Percentiles rank a stretch among this genome's conserved stretches.
Evolutionary conservation across 2,797 vertebrate genomes (phyloP).

Genomic region (Micrastur ruficollis): DNA sequence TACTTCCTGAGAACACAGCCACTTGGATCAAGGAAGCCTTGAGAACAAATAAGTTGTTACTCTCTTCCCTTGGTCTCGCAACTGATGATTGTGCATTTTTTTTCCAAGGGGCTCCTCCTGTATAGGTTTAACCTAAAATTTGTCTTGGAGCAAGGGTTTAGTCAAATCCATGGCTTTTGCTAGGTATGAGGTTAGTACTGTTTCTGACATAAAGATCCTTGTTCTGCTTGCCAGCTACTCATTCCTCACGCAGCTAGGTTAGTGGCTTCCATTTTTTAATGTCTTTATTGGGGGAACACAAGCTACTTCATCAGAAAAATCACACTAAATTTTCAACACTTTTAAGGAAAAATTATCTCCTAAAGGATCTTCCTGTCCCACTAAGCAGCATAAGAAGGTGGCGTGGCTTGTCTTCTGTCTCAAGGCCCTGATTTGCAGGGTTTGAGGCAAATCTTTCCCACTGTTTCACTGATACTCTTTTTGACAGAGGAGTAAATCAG

Average conservation of each 20-base stretch:
- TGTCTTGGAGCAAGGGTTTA: neutral
- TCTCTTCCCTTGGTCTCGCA: neutral
- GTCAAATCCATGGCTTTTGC: neutral
- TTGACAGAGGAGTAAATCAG: neutral
- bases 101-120: neutral
- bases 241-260: neutral
- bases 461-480: neutral
- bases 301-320: neutral
- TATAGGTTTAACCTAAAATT: neutral
- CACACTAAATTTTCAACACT: neutral
- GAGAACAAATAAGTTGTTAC: neutral
- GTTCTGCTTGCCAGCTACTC: neutral
- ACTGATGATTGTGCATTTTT: neutral
- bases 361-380: neutral
- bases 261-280: neutral
- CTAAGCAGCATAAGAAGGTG: neutral
- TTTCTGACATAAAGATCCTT: neutral
- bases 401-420: neutral
- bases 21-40: neutral
- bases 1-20: neutral
- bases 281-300: neutral
- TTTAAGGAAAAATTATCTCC: neutral
- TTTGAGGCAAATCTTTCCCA: neutral
- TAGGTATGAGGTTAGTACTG: neutral
- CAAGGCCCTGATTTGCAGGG: neutral